phyloP scores from a whole-genome alignment of 2,888 invertebrate genomes.

The Ormyrus nitidulus region DNA sequence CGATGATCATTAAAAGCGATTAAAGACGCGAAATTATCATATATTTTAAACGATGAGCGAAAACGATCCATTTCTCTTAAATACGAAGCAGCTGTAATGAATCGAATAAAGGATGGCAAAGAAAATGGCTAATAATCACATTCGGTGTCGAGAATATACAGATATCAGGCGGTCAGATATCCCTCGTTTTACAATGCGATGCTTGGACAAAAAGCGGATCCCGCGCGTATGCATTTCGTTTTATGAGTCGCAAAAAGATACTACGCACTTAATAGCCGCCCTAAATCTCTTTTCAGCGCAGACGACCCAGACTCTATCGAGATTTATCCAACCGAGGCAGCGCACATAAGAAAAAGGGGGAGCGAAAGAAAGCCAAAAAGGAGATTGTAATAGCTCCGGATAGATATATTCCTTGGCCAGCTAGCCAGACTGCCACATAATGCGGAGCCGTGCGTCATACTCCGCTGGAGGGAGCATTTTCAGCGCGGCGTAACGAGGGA shows the following conservation, averaged over 20 bases:
- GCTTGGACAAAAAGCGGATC: neutral
- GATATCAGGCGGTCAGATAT: neutral
- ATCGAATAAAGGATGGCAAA: no score
- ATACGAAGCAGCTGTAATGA: no score
- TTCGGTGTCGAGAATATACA: no score
- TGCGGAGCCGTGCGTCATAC: slow-evolving; percentile 31
- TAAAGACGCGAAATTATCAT: no score
- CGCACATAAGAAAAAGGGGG: slow-evolving; percentile 17
- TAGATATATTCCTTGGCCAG: slow-evolving; percentile 29
- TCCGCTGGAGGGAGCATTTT: neutral
- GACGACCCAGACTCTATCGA: slow-evolving; percentile 43
- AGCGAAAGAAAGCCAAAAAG: slow-evolving; percentile 45
- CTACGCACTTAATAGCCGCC: slow-evolving; percentile 43
- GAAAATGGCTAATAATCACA: no score
- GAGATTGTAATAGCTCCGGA: slow-evolving; percentile 38
- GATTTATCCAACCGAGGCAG: slow-evolving; percentile 52
- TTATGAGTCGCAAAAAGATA: slow-evolving; percentile 53
- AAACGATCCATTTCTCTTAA: neutral
- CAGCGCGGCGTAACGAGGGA: slow-evolving; percentile 44
- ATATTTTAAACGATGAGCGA: slow-evolving; percentile 3
- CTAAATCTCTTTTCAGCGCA: slow-evolving; percentile 41
- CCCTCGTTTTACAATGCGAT: neutral
- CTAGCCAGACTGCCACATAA: slow-evolving; percentile 2
- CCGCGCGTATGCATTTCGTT: slow-evolving; percentile 33
- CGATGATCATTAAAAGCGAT: no score